phyloP scores from a whole-genome alignment of 2,113 vertebrate genomes.

The Stomatorhinus ivindoensis region DNA sequence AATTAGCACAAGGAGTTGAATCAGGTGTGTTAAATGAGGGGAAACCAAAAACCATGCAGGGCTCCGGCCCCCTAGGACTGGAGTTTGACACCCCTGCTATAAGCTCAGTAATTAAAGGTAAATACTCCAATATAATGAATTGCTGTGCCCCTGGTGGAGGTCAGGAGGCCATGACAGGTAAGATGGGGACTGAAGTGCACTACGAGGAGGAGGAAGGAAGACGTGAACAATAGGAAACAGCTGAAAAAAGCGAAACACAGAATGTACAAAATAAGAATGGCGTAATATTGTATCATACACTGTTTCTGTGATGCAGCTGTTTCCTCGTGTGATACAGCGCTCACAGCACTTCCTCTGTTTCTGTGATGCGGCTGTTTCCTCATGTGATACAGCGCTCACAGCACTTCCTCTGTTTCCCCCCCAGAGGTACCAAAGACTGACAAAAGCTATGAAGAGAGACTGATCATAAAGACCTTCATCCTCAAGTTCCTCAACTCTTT shows the following conservation, averaged over 20 bases:
- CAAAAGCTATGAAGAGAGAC: conserved; percentile 86
- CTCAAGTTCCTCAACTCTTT: conserved; percentile 96
- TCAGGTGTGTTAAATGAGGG: too few relatives aligned
- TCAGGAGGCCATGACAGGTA: not conserved
- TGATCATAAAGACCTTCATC: conserved; percentile 93
- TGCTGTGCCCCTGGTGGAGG: not conserved
- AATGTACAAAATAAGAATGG: not conserved
- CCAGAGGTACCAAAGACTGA: conserved; percentile 97
- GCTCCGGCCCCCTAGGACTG: too few relatives aligned
- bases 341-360: not conserved
- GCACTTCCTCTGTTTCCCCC: not conserved
- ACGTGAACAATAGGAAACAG: not conserved
- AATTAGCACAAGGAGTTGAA: too few relatives aligned
- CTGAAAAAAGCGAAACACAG: not conserved
- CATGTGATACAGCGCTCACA: not conserved
- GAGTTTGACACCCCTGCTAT: too few relatives aligned
- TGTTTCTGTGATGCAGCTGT: not conserved
- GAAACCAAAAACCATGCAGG: too few relatives aligned
- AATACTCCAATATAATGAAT: not conserved
- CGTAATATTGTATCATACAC: not conserved
- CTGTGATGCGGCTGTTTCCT: not conserved
- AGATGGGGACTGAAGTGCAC: not conserved
- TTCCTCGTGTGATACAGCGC: not conserved
- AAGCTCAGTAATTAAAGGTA: not conserved
- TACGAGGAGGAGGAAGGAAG: not conserved